These are phyloP conservation scores for Thaumatotibia leucotreta DNA, from an alignment of 1,140 invertebrate genomes.

Conservation along the genomic window DNA sequence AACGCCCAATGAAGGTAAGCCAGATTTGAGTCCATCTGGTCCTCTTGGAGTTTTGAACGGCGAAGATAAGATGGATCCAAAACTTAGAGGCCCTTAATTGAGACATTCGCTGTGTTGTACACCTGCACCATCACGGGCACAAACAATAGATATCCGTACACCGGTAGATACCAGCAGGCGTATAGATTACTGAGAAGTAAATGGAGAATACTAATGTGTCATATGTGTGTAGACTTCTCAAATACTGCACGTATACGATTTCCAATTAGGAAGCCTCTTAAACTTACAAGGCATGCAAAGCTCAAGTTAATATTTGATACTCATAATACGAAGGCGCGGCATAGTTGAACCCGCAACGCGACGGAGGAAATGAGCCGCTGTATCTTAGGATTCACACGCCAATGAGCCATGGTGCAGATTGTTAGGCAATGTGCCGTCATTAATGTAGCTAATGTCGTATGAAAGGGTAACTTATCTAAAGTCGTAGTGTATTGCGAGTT, in stretches of 20 bases:
- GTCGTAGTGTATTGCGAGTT: slow-evolving; percentile 45
- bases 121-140: too few species aligned
- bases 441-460: slow-evolving; percentile 74
- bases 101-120: too few species aligned
- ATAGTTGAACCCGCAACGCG: slow-evolving; percentile 38
- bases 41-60: too few species aligned
- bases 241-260: background rate
- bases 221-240: too few species aligned
- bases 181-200: too few species aligned
- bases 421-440: slow-evolving; percentile 72
- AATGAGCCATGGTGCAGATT: slow-evolving; percentile 63
- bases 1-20: too few species aligned
- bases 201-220: too few species aligned
- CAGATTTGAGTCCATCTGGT: too few species aligned
- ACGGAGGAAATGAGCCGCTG: slow-evolving; percentile 65
- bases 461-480: slow-evolving; percentile 67
- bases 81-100: too few species aligned
- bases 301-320: slow-evolving; percentile 22
- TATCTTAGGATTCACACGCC: slow-evolving; percentile 75
- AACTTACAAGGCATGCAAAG: background rate
- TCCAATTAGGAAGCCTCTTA: background rate
- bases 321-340: slow-evolving; percentile 3
- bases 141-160: too few species aligned
- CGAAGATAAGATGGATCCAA: too few species aligned
- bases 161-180: too few species aligned